Evolutionary conservation across 1,140 invertebrate genomes (phyloP).

Genomic region (Fopius arisanus): DNA sequence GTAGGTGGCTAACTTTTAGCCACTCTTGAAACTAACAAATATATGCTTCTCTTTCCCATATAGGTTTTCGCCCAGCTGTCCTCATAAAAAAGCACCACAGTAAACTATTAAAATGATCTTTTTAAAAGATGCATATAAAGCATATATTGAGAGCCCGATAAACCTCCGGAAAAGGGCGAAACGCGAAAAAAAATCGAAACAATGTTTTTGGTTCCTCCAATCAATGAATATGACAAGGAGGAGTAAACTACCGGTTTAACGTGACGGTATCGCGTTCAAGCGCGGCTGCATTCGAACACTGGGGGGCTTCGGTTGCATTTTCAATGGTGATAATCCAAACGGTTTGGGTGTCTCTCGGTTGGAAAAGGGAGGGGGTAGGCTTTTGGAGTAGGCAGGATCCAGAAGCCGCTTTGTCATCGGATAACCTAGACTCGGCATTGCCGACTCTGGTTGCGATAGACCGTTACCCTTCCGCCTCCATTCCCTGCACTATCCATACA

Average conservation of each 20-base stretch:
- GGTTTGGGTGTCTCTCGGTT: conserved; percentile 22
- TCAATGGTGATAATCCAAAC: conserved; percentile 54
- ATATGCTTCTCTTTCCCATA: no score
- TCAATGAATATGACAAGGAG: conserved; percentile 33
- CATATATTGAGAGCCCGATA: background rate
- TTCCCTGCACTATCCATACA: conserved; percentile 10
- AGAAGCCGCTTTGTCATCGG: conserved; percentile 57
- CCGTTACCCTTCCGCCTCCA: conserved; percentile 37
- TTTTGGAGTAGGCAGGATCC: conserved; percentile 7
- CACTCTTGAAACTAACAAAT: no score
- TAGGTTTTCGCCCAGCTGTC: no score
- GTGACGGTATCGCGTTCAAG: conserved; percentile 56
- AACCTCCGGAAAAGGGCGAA: background rate
- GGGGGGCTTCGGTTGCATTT: conserved; percentile 57
- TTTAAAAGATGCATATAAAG: background rate
- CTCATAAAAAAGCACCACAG: no score
- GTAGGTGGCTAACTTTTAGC: no score
- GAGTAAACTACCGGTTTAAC: conserved; percentile 47
- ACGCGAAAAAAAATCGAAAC: background rate
- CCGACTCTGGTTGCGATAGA: conserved; percentile 54
- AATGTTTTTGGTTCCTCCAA: conserved; percentile 15
- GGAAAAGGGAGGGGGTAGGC: conserved; percentile 17
- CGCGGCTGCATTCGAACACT: conserved; percentile 57
- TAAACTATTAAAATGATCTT: no score
- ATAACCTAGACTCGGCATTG: conserved; percentile 56